phyloP scores from a whole-genome alignment of 2,888 invertebrate genomes.

The Drosophila borborema region DNA sequence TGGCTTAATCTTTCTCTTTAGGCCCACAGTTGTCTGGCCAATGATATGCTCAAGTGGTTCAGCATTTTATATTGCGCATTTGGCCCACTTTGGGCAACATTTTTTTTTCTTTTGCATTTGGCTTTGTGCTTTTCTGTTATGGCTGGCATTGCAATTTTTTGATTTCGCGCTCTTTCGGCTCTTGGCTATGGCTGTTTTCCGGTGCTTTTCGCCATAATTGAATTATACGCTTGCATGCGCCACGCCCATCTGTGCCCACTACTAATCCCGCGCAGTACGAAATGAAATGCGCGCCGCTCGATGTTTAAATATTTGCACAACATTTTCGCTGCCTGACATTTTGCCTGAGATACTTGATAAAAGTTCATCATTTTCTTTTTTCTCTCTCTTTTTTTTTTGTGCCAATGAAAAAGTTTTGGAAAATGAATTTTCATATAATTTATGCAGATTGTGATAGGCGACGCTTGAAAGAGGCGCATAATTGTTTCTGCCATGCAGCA shows the following conservation, averaged over 20 bases:
- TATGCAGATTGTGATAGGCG: constrained; percentile 42
- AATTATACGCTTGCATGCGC: constrained; percentile 66
- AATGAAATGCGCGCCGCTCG: neutral
- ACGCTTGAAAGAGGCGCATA: constrained; percentile 24
- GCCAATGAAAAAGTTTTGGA: constrained; percentile 26
- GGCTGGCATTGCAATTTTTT: constrained; percentile 50
- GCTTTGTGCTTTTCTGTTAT: constrained; percentile 16
- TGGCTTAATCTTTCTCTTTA: constrained; percentile 49
- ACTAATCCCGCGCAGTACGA: constrained; percentile 11
- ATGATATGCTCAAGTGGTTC: constrained; percentile 55
- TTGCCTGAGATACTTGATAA: constrained; percentile 29
- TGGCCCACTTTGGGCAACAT: constrained; percentile 22
- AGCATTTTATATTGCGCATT: constrained; percentile 54
- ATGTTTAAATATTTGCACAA: constrained; percentile 44
- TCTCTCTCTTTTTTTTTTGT: neutral
- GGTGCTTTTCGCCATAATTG: constrained; percentile 59
- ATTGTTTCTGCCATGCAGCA: constrained; percentile 20
- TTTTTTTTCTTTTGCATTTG: constrained; percentile 7
- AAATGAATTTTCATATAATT: constrained; percentile 42
- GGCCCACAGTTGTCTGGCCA: constrained; percentile 23
- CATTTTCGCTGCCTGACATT: constrained; percentile 30
- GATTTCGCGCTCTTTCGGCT: constrained; percentile 46
- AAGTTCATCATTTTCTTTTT: constrained; percentile 2
- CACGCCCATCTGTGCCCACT: constrained; percentile 28
- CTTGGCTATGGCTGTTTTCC: constrained; percentile 39